These are phyloP conservation scores for Amblyornis subalaris DNA, from an alignment of 2,113 vertebrate genomes.

Conservation along the genomic window DNA sequence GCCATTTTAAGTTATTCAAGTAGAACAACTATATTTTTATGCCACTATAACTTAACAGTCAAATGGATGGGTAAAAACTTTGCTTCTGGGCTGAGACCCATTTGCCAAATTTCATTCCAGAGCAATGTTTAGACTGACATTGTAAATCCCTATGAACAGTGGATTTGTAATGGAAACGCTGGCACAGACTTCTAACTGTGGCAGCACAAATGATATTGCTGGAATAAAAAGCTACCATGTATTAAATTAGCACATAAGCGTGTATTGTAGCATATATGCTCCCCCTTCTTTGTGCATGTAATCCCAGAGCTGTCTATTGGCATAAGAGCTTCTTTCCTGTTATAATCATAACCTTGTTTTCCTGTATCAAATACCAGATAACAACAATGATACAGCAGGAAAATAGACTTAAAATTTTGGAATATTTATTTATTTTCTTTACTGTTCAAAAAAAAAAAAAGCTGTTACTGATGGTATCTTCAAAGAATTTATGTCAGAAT, in stretches of 20 bases:
- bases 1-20: slow-evolving; percentile 5
- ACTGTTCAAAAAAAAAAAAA: not conserved
- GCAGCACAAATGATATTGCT: slow-evolving; percentile 13
- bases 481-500: not conserved
- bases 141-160: slow-evolving; percentile 31
- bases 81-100: slow-evolving; percentile 2
- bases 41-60: slow-evolving; percentile 26
- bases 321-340: not conserved
- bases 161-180: slow-evolving; percentile 45
- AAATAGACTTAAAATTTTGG: not conserved
- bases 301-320: not conserved
- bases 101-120: slow-evolving; percentile 46
- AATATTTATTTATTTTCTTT: not conserved
- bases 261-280: not conserved
- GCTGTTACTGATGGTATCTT: not conserved
- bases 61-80: slow-evolving; percentile 22
- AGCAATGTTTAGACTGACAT: not conserved
- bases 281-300: not conserved
- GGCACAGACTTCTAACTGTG: not conserved
- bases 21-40: slow-evolving; percentile 16
- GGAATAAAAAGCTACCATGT: not conserved
- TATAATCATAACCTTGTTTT: not conserved
- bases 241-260: slow-evolving; percentile 1
- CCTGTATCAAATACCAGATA: not conserved
- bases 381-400: not conserved